Base-by-base conservation (phyloP, 2,888 invertebrate species). In the Malacosoma neustria region DNA sequence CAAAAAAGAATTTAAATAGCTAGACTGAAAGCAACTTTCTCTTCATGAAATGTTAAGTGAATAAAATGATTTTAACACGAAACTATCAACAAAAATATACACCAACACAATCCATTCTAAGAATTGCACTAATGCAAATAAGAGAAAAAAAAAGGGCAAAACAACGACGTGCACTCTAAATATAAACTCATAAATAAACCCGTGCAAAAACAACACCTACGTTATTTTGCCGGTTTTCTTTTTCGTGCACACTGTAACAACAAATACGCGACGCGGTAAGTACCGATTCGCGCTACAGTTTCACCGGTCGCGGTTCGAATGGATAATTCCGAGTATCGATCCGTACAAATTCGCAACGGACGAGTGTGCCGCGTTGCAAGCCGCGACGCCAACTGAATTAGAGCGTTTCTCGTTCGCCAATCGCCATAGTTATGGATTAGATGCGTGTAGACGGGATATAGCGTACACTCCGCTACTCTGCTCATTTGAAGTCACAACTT, bases 311-410 rank as follows among this genome's bases (percentile, higher is more conserved):
- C n/a, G n/a, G n/a, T n/a, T n/a, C n/a, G n/a, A n/a, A n/a, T n/a
- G n/a, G n/a, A n/a, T n/a, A n/a, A n/a, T n/a, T n/a, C n/a, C n/a
- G n/a, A 34, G 35, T 39, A 39, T 39, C 52, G 60, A 57, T 54
- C 46, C 46, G 41, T 43, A 22, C 4, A 5, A 22, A 7, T 32
- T 35, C 40, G 45, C 38, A 38, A 38, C 50, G 48, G 13, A 22
- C 13, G 29, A 53, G 61, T 66, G 67, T 68, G 66, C 57, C 57
- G 53, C 61, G 61, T 61, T 60, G 66, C 75, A 60, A 22, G 22
- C 22, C 9, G 22, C 5, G 22, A 22, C 22, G 22, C 22, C 5
- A 22, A 22, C 22, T 22, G 22, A 22, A 9, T 12, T n/a, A n/a
- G 9, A 14, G 11, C 7, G 35, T 31, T 35, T 22, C 6, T 5